These are phyloP conservation scores for Acanthurus leucopareius DNA, from an alignment of 2,797 vertebrate genomes.

Conservation along the genomic window DNA sequence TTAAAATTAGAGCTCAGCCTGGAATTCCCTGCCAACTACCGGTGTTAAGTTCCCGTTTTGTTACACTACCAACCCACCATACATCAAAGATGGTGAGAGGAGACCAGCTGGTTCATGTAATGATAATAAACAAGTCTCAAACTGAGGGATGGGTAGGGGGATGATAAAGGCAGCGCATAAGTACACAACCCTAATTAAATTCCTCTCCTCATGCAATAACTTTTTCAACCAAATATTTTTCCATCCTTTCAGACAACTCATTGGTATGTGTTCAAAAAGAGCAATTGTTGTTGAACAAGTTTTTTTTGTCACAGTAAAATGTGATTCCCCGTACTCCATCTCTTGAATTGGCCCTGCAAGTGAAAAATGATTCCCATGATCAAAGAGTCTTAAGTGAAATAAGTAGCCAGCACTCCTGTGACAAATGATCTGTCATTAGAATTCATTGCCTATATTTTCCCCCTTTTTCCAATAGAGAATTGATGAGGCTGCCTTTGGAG, in stretches of 20 bases:
- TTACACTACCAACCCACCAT: constrained; percentile 59
- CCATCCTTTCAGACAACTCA: constrained; percentile 21
- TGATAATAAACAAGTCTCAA: constrained; percentile 70
- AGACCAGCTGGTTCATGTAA: constrained; percentile 69
- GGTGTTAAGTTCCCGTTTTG: constrained; percentile 60
- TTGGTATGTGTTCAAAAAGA: constrained; percentile 19
- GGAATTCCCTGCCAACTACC: constrained; percentile 52
- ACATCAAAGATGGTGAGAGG: constrained; percentile 70
- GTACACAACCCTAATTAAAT: constrained; percentile 71
- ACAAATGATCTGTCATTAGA: constrained; percentile 53
- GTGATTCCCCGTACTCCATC: not conserved
- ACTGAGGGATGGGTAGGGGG: constrained; percentile 41
- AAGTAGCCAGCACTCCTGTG: constrained; percentile 36
- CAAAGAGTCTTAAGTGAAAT: constrained; percentile 53
- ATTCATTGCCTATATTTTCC: constrained; percentile 28
- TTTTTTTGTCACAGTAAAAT: constrained; percentile 21
- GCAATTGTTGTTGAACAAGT: constrained; percentile 12
- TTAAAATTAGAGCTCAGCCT: constrained; percentile 66
- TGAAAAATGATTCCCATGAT: constrained; percentile 37
- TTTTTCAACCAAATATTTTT: constrained; percentile 42
- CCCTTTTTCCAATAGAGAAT: constrained; percentile 39
- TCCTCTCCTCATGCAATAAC: constrained; percentile 58
- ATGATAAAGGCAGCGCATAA: constrained; percentile 52
- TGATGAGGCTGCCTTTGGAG: constrained; percentile 45
- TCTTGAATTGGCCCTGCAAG: constrained; percentile 16